Evolutionary conservation across 2,888 invertebrate genomes (phyloP), one percentile per base, ranked within the genome.

Genomic region (Epsilonema sp.): DNA sequence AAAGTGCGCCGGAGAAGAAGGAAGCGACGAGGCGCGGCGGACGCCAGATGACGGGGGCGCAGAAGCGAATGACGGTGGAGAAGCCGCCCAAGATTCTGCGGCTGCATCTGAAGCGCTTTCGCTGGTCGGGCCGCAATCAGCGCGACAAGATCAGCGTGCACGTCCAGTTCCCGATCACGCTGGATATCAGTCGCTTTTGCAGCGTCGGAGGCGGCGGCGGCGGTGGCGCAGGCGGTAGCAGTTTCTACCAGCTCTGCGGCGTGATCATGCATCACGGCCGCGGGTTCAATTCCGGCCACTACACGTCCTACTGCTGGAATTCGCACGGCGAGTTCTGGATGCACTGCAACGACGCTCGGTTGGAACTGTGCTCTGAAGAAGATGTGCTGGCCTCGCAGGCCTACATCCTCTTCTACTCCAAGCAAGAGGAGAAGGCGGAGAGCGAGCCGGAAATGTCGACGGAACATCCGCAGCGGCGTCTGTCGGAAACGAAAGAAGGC

Each of bases 181-280:
- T 66, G n/a, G 60, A 65, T 46, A 53, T 66, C 47, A 26, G 50
- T 4, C 58, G 61, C 3, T 65, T 39, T n/a, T 39, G 39, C 21
- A 20, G 42, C 20, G 45, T 19, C 5, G 25, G 24, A 8, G 38
- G 37, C 20, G 25, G 45, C 20, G 42, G 53, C 21, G 40, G 37
- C 16, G 49, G 48, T 23, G 25, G 45, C 20, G 42, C 53, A 20
- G 40, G 37, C 16, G 49, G 48, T 23, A 49, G 47, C 24, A 48
- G 50, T 13, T 3, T 4, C 22, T 66, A 65, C 52, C 52, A 54
- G 20, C 54, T 66, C 48, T 56, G 57, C 40, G 63, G 63, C 1
- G 65, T 65, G 13, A 61, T 65, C 40, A 60, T 65, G 24, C 65
- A 66, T 49, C 66, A 66, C 54, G 66, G 66, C n/a, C 26, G 44